Percentiles rank a stretch among this genome's conserved stretches.
Conservation (phyloP, 1,140 invertebrate species). For the Pseudomyrmex sp. region DNA sequence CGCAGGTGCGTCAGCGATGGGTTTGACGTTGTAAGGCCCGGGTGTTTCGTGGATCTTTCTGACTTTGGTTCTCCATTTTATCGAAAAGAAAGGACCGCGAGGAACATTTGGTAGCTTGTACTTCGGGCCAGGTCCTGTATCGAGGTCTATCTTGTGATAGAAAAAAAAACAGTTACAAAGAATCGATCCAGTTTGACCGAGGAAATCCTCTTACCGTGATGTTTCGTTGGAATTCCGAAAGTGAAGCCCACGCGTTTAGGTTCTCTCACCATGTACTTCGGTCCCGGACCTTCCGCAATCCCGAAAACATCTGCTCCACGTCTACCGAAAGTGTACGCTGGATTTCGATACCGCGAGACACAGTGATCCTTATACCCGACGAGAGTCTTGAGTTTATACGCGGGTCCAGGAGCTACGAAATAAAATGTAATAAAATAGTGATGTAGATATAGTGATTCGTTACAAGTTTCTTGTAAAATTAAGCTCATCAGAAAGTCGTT, state of each 20-base stretch:
- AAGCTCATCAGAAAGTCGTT: not conserved
- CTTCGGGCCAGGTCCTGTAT: conserved; percentile 70
- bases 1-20: conserved; percentile 59
- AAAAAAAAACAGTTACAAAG: not conserved
- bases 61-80: conserved; percentile 67
- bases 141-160: not conserved
- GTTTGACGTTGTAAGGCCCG: conserved; percentile 72
- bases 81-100: conserved; percentile 68
- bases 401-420: conserved; percentile 79
- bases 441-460: not conserved
- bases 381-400: conserved; percentile 77
- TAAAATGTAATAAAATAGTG: not conserved
- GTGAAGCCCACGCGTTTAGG: conserved; percentile 66
- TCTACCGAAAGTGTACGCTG: conserved; percentile 77
- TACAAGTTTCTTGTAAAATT: not conserved
- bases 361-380: conserved; percentile 79
- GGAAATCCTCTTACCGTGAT: conserved; percentile 48
- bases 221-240: conserved; percentile 61
- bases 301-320: not conserved
- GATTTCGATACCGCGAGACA: conserved; percentile 75
- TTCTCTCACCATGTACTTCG: conserved; percentile 71
- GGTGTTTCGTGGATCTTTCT: conserved; percentile 55
- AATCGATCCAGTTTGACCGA: conserved; percentile 12
- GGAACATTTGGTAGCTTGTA: conserved; percentile 64
- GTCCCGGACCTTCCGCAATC: conserved; percentile 75